phyloP scores from a whole-genome alignment of 2,888 invertebrate species.

The Dasysyrphus albostriatus region DNA sequence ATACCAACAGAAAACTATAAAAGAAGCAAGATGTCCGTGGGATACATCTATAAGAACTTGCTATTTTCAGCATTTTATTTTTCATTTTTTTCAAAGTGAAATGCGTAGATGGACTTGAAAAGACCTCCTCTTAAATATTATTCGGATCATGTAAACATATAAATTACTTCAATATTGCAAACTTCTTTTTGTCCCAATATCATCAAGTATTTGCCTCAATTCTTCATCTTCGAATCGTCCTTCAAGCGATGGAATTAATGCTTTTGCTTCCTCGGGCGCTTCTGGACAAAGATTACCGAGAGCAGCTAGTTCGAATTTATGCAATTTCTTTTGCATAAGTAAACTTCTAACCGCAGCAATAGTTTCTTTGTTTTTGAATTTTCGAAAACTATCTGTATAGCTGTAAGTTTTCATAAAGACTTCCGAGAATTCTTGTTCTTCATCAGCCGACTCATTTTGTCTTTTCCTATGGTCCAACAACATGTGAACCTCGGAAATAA shows the following conservation, averaged over 20 bases:
- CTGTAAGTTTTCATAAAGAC: conserved; percentile 99
- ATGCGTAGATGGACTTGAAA: not conserved
- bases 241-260: conserved; percentile 97
- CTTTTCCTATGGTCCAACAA: conserved; percentile 97
- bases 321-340: conserved; percentile 96
- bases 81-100: not conserved
- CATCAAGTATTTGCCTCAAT: conserved; percentile 97
- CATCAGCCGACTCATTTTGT: conserved; percentile 99
- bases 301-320: conserved; percentile 99
- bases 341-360: conserved; percentile 97
- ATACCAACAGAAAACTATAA: too few relatives aligned
- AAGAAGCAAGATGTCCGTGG: too few relatives aligned
- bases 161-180: conserved; percentile 91
- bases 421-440: conserved; percentile 99
- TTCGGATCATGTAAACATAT: not conserved
- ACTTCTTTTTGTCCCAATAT: conserved; percentile 98
- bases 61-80: too few relatives aligned
- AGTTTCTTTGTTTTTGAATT: conserved; percentile 99
- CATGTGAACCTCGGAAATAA: conserved; percentile 98
- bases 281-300: conserved; percentile 99
- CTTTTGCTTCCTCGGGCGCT: conserved; percentile 99
- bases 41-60: too few relatives aligned
- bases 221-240: conserved; percentile 99
- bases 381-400: conserved; percentile 97
- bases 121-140: not conserved